Evolutionary conservation across 1,140 invertebrate species (phyloP), one percentile per base, ranked within the genome.

Genomic region (Drosophila nigromelanica): DNA sequence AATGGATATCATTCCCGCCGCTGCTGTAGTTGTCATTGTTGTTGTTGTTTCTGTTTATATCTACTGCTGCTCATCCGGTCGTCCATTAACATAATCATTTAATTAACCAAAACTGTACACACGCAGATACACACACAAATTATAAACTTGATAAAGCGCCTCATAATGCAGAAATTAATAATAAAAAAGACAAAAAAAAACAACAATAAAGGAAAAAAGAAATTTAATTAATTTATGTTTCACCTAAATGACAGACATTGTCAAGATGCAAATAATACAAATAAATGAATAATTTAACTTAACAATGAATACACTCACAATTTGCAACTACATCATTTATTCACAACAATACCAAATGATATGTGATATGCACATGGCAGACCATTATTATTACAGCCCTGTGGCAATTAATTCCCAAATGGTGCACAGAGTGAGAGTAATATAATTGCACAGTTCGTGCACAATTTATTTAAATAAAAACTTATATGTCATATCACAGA

Each of bases 41-140:
- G 68, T 63, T 73, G 35, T 47, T 71, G 50, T 66, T 54, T 51
- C 55, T 80, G 62, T 75, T 76, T 81, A 81, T 86, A 87, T 87
- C 74, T 77, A 77, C 74, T 69, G 59, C 59, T 73, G 80, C 73
- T 82, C 83, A 87, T 86, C 82, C 82, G 82, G 76, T 89, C 83
- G 83, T 89, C 78, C 83, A 87, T 89, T 87, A 87, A 87, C 83
- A 87, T 87, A 87, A 87, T 87, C 82, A 87, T 87, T 87, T 87
- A 87, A 87, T 87, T 87, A 87, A 89, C 82, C 82, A 87, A 86
- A 87, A 78, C 62, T 75, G 70, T 54, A 81, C 51, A 78, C 70
- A n/a, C n/a, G n/a, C n/a, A n/a, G n/a, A n/a, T n/a, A n/a, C n/a
- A 82, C 48, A 52, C 39, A 18, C 43, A 62, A 24, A 52, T 40